These are phyloP conservation scores for Eupithecia subfuscata DNA, from an alignment of 2,888 invertebrate genomes.

Conservation along the genomic window DNA sequence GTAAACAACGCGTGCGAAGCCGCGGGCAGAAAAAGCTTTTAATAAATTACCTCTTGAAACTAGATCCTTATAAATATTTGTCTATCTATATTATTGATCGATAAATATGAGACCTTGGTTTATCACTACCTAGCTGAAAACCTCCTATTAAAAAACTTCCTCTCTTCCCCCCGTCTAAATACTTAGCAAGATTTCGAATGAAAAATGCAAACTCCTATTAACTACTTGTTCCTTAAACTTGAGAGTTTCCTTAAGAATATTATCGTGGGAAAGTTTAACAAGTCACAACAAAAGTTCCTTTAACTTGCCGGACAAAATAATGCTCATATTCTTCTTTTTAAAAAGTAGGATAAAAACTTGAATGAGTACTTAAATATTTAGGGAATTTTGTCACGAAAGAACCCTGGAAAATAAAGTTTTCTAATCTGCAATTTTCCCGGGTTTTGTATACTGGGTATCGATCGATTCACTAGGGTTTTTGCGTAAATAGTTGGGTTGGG, in stretches of 20 bases:
- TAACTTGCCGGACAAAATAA: conserved; percentile 35
- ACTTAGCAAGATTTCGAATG: conserved; percentile 46
- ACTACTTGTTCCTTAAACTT: conserved; percentile 48
- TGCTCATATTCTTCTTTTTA: conserved; percentile 7
- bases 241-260: conserved; percentile 51
- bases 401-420: conserved; percentile 11
- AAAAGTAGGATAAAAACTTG: conserved; percentile 10
- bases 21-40: too few species aligned
- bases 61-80: neutral
- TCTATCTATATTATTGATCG: neutral
- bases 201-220: conserved; percentile 50
- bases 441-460: conserved; percentile 18
- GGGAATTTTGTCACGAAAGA: conserved; percentile 10
- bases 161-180: conserved; percentile 35
- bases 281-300: conserved; percentile 45
- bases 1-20: too few species aligned
- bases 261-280: conserved; percentile 48
- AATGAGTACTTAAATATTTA: conserved; percentile 15
- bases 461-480: conserved; percentile 36
- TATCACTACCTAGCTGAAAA: neutral
- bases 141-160: conserved; percentile 8
- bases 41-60: neutral
- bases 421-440: conserved; percentile 1
- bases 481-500: conserved; percentile 24
- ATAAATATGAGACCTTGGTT: neutral